These are phyloP conservation scores for Margarornis squamiger DNA, from an alignment of 2,797 vertebrate genomes.

Conservation along the genomic window DNA sequence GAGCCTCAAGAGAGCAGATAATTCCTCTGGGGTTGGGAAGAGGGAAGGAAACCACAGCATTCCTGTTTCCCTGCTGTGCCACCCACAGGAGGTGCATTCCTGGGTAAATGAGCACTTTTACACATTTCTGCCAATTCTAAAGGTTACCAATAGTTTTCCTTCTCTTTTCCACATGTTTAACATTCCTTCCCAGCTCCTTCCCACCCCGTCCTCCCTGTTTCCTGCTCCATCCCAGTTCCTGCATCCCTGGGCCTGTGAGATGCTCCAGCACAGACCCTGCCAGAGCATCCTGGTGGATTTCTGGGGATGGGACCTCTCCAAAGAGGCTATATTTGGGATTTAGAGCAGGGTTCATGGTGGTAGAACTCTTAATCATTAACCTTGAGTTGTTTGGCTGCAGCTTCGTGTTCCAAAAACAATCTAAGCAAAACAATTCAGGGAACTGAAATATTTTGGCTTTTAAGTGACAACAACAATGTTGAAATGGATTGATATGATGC, in stretches of 20 bases:
- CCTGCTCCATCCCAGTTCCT: background rate
- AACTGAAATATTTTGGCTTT: background rate
- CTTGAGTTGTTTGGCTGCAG: background rate
- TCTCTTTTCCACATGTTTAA: background rate
- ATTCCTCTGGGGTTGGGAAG: background rate
- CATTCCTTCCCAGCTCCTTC: background rate
- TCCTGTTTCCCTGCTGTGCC: background rate
- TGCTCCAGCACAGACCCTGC: background rate
- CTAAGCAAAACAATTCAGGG: background rate
- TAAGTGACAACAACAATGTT: background rate
- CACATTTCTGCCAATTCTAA: background rate
- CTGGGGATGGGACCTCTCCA: background rate
- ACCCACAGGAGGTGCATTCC: background rate
- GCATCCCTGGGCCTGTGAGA: background rate
- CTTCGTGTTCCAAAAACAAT: background rate
- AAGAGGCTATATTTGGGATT: background rate
- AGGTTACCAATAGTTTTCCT: background rate
- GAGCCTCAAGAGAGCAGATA: background rate
- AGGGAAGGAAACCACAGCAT: background rate
- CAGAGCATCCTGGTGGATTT: background rate
- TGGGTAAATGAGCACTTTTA: background rate
- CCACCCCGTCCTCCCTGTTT: background rate
- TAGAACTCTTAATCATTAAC: background rate
- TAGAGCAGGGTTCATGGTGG: background rate
- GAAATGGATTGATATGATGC: background rate